Conservation (phyloP, 1,140 invertebrate genomes). For the Heliconius hewitsoni region DNA sequence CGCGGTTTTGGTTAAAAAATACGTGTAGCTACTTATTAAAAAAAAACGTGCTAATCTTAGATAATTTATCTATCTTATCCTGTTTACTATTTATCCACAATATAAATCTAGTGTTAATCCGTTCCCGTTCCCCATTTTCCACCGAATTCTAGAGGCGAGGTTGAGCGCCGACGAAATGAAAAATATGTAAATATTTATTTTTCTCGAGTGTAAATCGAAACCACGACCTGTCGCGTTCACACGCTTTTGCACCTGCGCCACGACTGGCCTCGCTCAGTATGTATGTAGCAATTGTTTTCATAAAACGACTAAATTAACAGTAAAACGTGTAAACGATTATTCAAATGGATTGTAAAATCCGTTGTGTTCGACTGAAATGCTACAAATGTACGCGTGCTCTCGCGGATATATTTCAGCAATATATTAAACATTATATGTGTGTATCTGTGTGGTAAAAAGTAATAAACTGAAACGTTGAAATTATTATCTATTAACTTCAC, state of each 20-base stretch:
- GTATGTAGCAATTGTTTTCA: conserved; percentile 10
- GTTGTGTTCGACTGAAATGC: background rate
- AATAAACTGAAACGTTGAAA: too few relatives aligned
- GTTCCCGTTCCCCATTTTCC: background rate
- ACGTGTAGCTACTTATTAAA: too few relatives aligned
- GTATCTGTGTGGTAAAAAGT: too few relatives aligned
- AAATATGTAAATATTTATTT: background rate
- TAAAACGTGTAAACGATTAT: conserved; percentile 11
- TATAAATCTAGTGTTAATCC: background rate
- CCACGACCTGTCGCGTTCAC: background rate
- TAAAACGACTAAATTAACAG: background rate
- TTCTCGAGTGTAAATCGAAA: background rate
- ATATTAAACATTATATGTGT: too few relatives aligned
- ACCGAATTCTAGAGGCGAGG: background rate
- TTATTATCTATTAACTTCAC: too few relatives aligned
- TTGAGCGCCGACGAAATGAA: background rate
- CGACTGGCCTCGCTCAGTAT: background rate
- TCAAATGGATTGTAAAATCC: conserved; percentile 10
- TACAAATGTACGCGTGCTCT: background rate
- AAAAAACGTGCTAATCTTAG: too few relatives aligned
- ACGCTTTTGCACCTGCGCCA: background rate
- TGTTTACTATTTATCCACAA: too few relatives aligned
- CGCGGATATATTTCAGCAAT: background rate
- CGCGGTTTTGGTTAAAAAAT: background rate
- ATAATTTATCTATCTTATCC: too few relatives aligned